Evolutionary conservation across 2,888 invertebrate genomes (phyloP).

Genomic region (Cinara cedri): DNA sequence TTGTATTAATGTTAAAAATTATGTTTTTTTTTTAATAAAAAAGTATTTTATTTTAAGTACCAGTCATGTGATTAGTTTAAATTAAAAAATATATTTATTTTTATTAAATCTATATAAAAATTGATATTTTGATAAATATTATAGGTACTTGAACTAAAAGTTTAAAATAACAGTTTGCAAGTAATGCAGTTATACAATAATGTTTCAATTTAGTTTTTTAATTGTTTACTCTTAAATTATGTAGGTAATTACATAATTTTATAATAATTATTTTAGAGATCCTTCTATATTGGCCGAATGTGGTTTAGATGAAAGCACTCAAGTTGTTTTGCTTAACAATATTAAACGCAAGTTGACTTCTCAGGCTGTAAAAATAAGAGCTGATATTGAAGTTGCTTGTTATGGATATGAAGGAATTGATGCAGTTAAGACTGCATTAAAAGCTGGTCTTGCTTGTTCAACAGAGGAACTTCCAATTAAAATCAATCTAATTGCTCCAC

Average conservation of each 20-base stretch:
- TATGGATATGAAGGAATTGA: constrained; percentile 98
- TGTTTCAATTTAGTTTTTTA: no score
- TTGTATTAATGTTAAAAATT: background rate
- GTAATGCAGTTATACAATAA: no score
- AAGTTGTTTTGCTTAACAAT: constrained; percentile 89
- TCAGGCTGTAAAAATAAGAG: constrained; percentile 93
- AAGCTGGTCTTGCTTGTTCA: constrained; percentile 86
- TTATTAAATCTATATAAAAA: no score
- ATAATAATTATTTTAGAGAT: constrained; percentile 71
- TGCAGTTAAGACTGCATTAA: constrained; percentile 92
- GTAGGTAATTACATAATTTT: no score
- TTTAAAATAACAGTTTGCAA: no score
- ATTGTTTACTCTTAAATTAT: no score
- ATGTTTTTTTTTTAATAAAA: no score
- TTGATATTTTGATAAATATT: no score
- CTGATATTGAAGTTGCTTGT: constrained; percentile 92
- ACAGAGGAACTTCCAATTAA: constrained; percentile 94
- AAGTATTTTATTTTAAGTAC: no score
- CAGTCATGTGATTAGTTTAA: no score
- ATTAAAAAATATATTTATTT: no score
- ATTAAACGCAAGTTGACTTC: constrained; percentile 96
- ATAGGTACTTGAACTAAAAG: no score
- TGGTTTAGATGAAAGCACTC: constrained; percentile 88
- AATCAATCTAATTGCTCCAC: constrained; percentile 98
- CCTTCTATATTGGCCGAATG: constrained; percentile 95